Evolutionary conservation across 2,113 vertebrate species (phyloP).

Genomic region (Oreochromis spilurus): DNA sequence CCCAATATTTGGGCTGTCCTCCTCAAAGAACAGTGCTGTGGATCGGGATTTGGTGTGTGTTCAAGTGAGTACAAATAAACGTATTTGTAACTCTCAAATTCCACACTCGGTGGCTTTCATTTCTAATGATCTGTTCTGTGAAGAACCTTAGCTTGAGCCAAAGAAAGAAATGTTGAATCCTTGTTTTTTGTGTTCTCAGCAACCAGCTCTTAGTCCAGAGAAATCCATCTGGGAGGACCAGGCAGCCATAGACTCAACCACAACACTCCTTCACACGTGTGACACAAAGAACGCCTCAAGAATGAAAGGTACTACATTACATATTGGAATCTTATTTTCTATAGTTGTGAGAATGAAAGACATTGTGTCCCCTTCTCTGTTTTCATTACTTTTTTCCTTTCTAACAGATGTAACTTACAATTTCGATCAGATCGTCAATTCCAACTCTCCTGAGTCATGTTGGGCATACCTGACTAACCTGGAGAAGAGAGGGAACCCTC

Average conservation of each 20-base stretch:
- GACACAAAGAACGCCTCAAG: conserved; percentile 15
- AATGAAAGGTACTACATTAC: conserved; percentile 42
- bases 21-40: conserved; percentile 41
- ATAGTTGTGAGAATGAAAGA: neutral
- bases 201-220: conserved; percentile 54
- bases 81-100: neutral
- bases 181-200: conserved; percentile 25
- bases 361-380: neutral
- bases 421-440: conserved; percentile 80
- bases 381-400: neutral
- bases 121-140: neutral
- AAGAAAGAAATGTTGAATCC: neutral
- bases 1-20: conserved; percentile 15
- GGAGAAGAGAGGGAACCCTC: conserved; percentile 81
- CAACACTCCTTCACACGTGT: conserved; percentile 55
- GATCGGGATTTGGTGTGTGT: conserved; percentile 32
- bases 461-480: conserved; percentile 78
- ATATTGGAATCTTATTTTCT: neutral
- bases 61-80: conserved; percentile 38
- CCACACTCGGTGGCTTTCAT: neutral
- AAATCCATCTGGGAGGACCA: conserved; percentile 32
- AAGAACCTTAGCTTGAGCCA: neutral
- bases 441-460: conserved; percentile 85
- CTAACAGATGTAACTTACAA: conserved; percentile 81
- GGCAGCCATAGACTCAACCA: conserved; percentile 57